Percentiles rank a stretch among this genome's conserved stretches.
Conservation (phyloP, 2,113 vertebrate species). For the Sinocyclocheilus maitianheensis region DNA sequence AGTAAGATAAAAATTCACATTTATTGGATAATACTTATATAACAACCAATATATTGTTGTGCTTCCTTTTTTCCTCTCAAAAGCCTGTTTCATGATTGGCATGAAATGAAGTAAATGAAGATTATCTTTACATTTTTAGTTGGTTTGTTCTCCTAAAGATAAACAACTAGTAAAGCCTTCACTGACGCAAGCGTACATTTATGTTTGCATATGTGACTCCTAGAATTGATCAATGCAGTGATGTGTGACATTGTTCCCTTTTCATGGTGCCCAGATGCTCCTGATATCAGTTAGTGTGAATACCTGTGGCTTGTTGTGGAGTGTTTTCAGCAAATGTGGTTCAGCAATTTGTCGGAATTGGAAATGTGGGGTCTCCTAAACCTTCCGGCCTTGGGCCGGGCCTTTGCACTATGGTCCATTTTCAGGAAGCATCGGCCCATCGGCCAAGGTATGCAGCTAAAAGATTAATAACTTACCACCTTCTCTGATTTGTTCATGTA, state of each 20-base stretch:
- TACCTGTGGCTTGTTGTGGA: neutral
- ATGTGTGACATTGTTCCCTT: conserved; percentile 1
- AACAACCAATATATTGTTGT: neutral
- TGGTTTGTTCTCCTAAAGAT: neutral
- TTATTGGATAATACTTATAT: neutral
- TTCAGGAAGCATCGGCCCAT: conserved; percentile 22
- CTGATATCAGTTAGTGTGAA: neutral
- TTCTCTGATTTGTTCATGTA: conserved; percentile 74
- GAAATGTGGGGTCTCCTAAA: neutral
- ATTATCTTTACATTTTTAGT: neutral
- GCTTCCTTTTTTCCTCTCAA: neutral
- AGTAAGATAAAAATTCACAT: neutral
- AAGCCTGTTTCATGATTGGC: neutral
- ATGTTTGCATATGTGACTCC: neutral
- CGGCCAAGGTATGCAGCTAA: conserved; percentile 65
- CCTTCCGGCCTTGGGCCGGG: neutral
- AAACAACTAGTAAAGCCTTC: neutral
- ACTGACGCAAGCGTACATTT: neutral
- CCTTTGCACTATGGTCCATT: conserved; percentile 34
- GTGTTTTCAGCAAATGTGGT: neutral
- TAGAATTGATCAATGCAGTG: neutral
- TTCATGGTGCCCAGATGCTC: neutral
- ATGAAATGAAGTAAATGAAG: neutral
- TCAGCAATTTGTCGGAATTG: neutral
- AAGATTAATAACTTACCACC: conserved; percentile 73